These are phyloP conservation scores for Elysia chlorotica DNA, from an alignment of 1,140 invertebrate species.

Conservation along the genomic window DNA sequence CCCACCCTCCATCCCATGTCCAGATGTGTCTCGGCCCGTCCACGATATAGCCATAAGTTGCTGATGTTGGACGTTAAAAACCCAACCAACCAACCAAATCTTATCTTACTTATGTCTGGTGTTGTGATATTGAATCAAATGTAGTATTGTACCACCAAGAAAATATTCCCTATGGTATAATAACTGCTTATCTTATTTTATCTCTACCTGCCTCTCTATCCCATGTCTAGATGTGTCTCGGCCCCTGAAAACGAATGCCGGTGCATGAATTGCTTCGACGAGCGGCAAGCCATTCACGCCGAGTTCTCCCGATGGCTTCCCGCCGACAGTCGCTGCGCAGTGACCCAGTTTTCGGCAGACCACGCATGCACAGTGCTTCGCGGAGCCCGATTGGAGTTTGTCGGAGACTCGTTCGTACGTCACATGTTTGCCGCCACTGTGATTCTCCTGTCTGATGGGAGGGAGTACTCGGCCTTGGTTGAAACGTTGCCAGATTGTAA, in stretches of 20 bases:
- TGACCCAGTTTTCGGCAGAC: background rate
- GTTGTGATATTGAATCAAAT: too few species aligned
- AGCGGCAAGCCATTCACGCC: constrained; percentile 22
- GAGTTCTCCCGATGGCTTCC: constrained; percentile 25
- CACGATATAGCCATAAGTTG: too few species aligned
- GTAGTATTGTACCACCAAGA: too few species aligned
- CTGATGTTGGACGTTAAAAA: too few species aligned
- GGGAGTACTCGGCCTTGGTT: too few species aligned
- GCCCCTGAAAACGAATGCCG: constrained; percentile 3
- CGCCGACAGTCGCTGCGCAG: background rate
- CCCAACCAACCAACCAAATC: too few species aligned
- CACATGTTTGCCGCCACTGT: constrained; percentile 26
- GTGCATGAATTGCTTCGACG: constrained; percentile 23
- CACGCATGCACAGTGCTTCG: constrained; percentile 19
- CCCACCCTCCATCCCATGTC: background rate
- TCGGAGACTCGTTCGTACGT: constrained; percentile 30
- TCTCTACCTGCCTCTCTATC: background rate
- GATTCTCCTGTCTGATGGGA: too few species aligned
- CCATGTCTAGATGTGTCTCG: constrained; percentile 2
- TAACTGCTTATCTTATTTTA: too few species aligned
- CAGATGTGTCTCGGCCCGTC: constrained; percentile 1
- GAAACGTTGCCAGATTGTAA: too few species aligned
- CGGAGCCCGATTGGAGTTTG: constrained; percentile 12
- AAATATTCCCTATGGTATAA: too few species aligned
- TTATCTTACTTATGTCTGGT: too few species aligned